phyloP scores from a whole-genome alignment of 2,888 invertebrate species.

The Lasioglossum marginatum region DNA sequence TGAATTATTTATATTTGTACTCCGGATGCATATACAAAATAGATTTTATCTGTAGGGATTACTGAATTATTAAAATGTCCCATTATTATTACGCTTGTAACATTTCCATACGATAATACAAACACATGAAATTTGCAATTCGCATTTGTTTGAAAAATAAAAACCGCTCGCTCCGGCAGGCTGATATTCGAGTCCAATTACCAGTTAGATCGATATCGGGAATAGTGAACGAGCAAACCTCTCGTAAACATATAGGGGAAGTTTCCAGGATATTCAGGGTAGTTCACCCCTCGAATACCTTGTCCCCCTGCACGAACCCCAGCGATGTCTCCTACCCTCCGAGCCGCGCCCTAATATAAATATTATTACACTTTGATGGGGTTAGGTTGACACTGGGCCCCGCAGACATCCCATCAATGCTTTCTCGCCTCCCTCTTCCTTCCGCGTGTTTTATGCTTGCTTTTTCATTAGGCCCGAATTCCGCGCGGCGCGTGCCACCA shows the following conservation, averaged over 20 bases:
- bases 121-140: neutral
- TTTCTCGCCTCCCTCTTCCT: constrained; percentile 51
- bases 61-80: neutral
- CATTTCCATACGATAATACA: too few relatives aligned
- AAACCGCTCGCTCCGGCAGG: neutral
- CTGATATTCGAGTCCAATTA: constrained; percentile 48
- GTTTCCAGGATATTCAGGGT: constrained; percentile 58
- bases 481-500: constrained; percentile 74
- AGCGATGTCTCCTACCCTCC: constrained; percentile 74
- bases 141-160: constrained; percentile 1
- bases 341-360: constrained; percentile 84
- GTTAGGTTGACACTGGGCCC: constrained; percentile 83
- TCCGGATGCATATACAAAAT: neutral
- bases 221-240: constrained; percentile 39
- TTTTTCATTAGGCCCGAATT: constrained; percentile 80
- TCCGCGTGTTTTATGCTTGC: constrained; percentile 60
- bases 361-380: constrained; percentile 85
- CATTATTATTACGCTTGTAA: neutral
- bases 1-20: neutral
- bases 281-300: constrained; percentile 67
- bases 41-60: neutral
- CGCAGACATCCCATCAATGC: constrained; percentile 68
- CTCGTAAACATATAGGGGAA: constrained; percentile 50
- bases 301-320: constrained; percentile 70
- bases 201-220: constrained; percentile 61